phyloP scores from a whole-genome alignment of 2,888 invertebrate species.

The Hemistola chrysoprasaria region DNA sequence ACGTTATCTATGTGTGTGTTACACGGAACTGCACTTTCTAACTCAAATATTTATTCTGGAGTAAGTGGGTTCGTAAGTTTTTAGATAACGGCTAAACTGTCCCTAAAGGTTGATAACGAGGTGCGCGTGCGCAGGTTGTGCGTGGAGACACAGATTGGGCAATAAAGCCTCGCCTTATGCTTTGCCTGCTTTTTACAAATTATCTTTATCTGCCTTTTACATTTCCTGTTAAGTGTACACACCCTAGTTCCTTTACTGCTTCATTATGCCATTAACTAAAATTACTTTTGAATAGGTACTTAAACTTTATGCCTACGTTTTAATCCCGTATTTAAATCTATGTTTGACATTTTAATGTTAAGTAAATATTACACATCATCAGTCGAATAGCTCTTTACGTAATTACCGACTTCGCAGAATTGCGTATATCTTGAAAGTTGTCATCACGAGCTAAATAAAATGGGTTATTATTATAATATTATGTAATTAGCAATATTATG shows the following conservation, averaged over 20 bases:
- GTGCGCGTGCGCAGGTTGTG: conserved; percentile 49
- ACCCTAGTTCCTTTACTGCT: conserved; percentile 31
- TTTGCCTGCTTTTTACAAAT: conserved; percentile 60
- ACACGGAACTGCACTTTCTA: conserved; percentile 81
- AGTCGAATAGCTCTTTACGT: conserved; percentile 28
- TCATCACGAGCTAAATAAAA: conserved; percentile 14
- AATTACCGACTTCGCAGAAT: conserved; percentile 28
- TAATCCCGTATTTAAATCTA: conserved; percentile 3
- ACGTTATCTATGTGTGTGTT: conserved; percentile 68
- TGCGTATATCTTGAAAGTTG: conserved; percentile 39
- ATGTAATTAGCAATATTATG: conserved; percentile 9
- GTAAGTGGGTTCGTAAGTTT: conserved; percentile 66
- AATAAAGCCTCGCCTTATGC: conserved; percentile 6
- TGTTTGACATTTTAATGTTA: conserved; percentile 15
- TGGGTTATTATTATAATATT: too few relatives aligned
- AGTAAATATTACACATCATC: conserved; percentile 14
- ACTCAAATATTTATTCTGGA: conserved; percentile 74
- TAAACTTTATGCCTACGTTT: too few relatives aligned
- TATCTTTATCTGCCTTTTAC: conserved; percentile 56
- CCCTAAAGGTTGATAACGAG: conserved; percentile 62
- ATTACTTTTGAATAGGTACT: conserved; percentile 1
- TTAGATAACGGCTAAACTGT: conserved; percentile 71
- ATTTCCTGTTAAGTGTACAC: conserved; percentile 58
- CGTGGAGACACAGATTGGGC: conserved; percentile 9
- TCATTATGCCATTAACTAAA: conserved; percentile 24